These are phyloP conservation scores for Oscheius myriophilus DNA, from an alignment of 2,888 invertebrate species.

Conservation along the genomic window DNA sequence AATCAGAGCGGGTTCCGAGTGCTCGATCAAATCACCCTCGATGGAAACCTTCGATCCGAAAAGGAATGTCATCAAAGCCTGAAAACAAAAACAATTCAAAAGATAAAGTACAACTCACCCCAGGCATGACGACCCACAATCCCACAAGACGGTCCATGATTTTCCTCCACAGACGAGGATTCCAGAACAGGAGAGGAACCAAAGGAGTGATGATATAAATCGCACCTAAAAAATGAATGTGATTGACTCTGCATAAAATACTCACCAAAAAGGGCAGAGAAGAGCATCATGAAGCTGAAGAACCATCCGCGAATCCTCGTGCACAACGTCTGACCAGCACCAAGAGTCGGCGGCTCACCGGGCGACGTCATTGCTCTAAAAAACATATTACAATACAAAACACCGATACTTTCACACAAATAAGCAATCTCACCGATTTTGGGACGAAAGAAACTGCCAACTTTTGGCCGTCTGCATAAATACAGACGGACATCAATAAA, in stretches of 20 bases:
- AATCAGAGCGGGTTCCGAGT: constrained; percentile 81
- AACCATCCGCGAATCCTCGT: constrained; percentile 55
- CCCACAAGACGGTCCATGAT: constrained; percentile 63
- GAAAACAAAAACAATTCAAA: constrained; percentile 15
- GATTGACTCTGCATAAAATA: neutral
- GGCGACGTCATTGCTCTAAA: constrained; percentile 21
- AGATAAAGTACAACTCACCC: constrained; percentile 43
- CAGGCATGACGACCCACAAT: constrained; percentile 67
- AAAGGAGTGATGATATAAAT: constrained; percentile 67
- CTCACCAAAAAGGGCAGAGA: constrained; percentile 62
- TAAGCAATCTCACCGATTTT: constrained; percentile 15
- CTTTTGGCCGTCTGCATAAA: constrained; percentile 22
- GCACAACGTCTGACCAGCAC: constrained; percentile 48
- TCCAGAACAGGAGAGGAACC: constrained; percentile 55
- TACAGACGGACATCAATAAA: no score
- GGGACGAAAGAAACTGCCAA: constrained; percentile 21
- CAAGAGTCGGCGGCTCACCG: constrained; percentile 57
- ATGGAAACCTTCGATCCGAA: constrained; percentile 62
- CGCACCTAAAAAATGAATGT: constrained; percentile 38
- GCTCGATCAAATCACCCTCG: constrained; percentile 63
- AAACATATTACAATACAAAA: neutral
- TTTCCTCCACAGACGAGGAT: constrained; percentile 44
- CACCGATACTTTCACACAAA: neutral
- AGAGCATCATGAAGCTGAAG: constrained; percentile 54
- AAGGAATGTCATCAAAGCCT: constrained; percentile 64